These are phyloP conservation scores for Lampris incognitus DNA, from an alignment of 2,113 vertebrate species.

Conservation along the genomic window DNA sequence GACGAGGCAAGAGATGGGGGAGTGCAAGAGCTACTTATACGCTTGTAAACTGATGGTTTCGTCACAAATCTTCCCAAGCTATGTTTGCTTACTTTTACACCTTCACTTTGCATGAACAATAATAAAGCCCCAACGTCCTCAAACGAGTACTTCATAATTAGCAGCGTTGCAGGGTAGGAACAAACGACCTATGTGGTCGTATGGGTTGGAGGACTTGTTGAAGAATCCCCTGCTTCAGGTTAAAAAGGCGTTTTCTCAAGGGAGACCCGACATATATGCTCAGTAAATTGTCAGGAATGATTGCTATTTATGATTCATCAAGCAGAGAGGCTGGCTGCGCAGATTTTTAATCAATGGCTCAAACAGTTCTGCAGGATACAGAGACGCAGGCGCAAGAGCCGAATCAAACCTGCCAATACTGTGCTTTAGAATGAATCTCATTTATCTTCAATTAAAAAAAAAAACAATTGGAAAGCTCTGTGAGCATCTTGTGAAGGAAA, in stretches of 20 bases:
- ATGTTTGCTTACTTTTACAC: no score
- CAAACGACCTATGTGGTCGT: no score
- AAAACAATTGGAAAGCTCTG: not conserved
- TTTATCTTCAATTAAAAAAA: conserved; percentile 29
- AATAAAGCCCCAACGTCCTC: no score
- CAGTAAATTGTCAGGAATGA: conserved; percentile 20
- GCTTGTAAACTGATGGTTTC: no score
- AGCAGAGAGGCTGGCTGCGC: conserved; percentile 25
- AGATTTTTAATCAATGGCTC: conserved; percentile 28
- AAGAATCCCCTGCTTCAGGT: not conserved
- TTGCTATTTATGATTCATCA: conserved; percentile 29
- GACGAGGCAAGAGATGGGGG: no score
- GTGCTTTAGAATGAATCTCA: conserved; percentile 1
- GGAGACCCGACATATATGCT: not conserved
- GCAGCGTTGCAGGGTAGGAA: no score
- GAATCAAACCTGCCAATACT: not conserved
- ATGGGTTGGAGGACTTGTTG: no score
- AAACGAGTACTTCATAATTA: no score
- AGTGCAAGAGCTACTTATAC: no score
- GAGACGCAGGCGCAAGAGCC: conserved; percentile 16
- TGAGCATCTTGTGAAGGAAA: conserved; percentile 1
- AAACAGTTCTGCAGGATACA: conserved; percentile 28
- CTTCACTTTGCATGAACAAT: no score
- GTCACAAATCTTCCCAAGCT: no score
- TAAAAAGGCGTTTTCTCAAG: not conserved